Evolutionary conservation across 35 echinoderm and acorn worm genomes (phyloP).

Genomic region (Holothuria glaberrima): DNA sequence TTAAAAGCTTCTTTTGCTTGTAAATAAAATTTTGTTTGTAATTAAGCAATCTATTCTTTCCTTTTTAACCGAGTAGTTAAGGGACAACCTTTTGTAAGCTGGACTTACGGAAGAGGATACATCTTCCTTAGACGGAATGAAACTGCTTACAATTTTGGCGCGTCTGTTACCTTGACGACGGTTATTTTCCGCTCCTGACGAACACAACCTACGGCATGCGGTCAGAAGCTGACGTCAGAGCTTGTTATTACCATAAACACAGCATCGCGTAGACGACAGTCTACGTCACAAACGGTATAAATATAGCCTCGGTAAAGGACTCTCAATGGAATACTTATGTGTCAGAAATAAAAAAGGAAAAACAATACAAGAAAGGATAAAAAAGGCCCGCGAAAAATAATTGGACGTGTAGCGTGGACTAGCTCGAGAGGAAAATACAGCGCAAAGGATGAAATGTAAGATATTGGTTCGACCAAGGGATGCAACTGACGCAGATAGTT

Average conservation of each 20-base stretch:
- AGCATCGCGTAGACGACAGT: constrained; percentile 47
- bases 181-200: constrained; percentile 50
- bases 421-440: neutral
- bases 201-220: constrained; percentile 56
- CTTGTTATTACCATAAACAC: constrained; percentile 57
- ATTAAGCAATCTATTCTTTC: no score
- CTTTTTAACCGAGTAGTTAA: no score
- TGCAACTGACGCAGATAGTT: no score
- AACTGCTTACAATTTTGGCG: constrained; percentile 33
- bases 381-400: constrained; percentile 27
- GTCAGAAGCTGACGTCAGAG: constrained; percentile 49
- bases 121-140: neutral
- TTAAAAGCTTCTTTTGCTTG: no score
- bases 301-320: neutral
- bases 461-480: no score
- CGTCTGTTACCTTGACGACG: constrained; percentile 37
- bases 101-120: constrained; percentile 18
- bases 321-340: constrained; percentile 35
- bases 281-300: constrained; percentile 51
- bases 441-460: no score
- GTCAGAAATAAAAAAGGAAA: neutral
- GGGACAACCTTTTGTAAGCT: neutral
- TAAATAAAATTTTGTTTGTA: no score
- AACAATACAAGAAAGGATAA: constrained; percentile 12
- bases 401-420: constrained; percentile 39